Base-by-base conservation (phyloP, 1,140 invertebrate species). In the Acromyrmex charruanus region DNA sequence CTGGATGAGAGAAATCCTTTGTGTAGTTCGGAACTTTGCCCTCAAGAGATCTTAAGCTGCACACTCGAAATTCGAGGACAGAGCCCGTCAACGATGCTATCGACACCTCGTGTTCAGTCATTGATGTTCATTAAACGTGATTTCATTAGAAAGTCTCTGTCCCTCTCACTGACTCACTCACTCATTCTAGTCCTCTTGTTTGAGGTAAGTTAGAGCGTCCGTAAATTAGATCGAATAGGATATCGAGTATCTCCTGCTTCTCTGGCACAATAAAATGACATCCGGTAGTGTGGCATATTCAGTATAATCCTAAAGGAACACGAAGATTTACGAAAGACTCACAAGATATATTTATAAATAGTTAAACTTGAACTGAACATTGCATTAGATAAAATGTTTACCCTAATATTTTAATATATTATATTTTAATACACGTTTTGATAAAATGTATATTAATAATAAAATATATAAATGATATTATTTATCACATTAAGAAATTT, bases 61-160 rank as follows among this genome's bases (percentile, higher is more conserved):
- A 53, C 49, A 7, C 85, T 81, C 31, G 84, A 85, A 86, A 82
- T 86, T 86, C 71, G 18, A 77, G 51, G 77, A 89, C 77, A 79
- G 39, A 31, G 7, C 68, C 9, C 53, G 28, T 39, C 59, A 58
- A 71, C 58, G 68, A 44, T 18, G 77, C 63, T 77, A 86, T 88
- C 84, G 39, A 88, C 75, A 77, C 84, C 59, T 71, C 18, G 31
- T 84, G 39, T 82, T 87, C 66, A 65, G 39, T 53, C 55, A 81
- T 82, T 87, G 65, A 81, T 16, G 51, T 87, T 87, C 39, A 44
- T 87, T 84, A 87, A 72, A 71, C 28, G 53, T 14, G 25, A 28
- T 55, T 49, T 72, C 49, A 66, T 77, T 39, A 81, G 49, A 51
- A 81, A 31, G n/a, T 59, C 39, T 44, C 9, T 35, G 0, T 58